Evolutionary conservation across 2,797 vertebrate genomes (phyloP), one percentile per base, ranked within the genome.

Genomic region (Triplophysa bombifrons): DNA sequence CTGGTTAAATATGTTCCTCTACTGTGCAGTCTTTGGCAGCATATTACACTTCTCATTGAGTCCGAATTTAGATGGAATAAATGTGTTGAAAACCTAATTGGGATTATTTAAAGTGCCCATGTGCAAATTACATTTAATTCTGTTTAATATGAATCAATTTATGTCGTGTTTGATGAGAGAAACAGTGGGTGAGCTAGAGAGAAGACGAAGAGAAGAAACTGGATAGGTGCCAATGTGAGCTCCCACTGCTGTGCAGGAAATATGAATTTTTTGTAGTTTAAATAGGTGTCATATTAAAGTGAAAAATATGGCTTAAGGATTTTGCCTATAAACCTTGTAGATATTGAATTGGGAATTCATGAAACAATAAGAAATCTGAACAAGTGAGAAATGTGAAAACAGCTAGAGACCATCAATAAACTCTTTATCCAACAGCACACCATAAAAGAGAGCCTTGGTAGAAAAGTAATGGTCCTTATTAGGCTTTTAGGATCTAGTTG

Each of bases 61-160:
- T 7, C 20, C 19, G 34, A 77, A 50, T 19, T 50, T 19, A 58
- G 27, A 60, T 60, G 58, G 7, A 76, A 68, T 76, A 64, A 34
- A 64, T 10, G 53, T 60, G 64, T 34, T 44, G 22, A 48, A 77
- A 53, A 64, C 55, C 58, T 69, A 69, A 72, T 75, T 70, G n/a
- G 58, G 66, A 64, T 67, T 38, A 84, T 81, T 84, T 61, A 78
- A 78, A 48, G 60, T 80, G 41, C 65, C 65, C 58, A 78, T n/a
- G 60, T 80, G 22, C 58, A 60, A 58, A 71, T 82, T 70, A 58
- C 60, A 73, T 22, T 34, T 34, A 51, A 74, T 76, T 74, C 61
- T 50, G 68, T 82, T 69, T 71, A 73, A 76, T 66, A 69, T 68
- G 64, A 82, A 80, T 80, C 70, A 69, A 82, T 68, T 56, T 55